These are phyloP conservation scores for Halisarca cf. caerulea DNA, from an alignment of 37 sponge, comb jelly and placozoan species.

Conservation along the genomic window DNA sequence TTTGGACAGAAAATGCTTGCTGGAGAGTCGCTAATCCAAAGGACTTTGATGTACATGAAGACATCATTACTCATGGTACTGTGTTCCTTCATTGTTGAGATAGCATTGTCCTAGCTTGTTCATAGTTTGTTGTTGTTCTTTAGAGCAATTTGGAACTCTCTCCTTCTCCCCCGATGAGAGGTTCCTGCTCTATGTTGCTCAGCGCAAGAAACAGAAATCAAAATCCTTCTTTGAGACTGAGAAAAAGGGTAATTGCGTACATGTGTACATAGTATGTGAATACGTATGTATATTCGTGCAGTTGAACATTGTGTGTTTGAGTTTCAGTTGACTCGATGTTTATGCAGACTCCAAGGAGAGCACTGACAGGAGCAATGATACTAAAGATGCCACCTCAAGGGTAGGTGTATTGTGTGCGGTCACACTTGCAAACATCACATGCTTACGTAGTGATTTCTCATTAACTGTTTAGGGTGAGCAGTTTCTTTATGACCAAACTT, in stretches of 20 bases:
- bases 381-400: too few relatives aligned
- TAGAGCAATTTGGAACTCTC: constrained; percentile 53
- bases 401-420: too few relatives aligned
- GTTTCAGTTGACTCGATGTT: too few relatives aligned
- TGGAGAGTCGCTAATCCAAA: constrained; percentile 1
- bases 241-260: constrained; percentile 1
- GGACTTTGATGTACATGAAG: background rate
- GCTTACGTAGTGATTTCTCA: too few relatives aligned
- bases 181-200: constrained; percentile 84
- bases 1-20: constrained; percentile 6
- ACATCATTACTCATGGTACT: constrained; percentile 8
- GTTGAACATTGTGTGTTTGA: too few relatives aligned
- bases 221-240: constrained; percentile 71
- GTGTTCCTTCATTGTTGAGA: background rate
- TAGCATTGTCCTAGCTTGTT: background rate
- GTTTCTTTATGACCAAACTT: constrained; percentile 62
- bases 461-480: constrained; percentile 55
- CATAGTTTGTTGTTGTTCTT: background rate
- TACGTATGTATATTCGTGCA: background rate
- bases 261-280: background rate
- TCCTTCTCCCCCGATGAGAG: constrained; percentile 62
- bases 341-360: too few relatives aligned
- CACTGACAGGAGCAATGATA: too few relatives aligned
- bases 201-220: constrained; percentile 74
- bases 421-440: too few relatives aligned